These are phyloP conservation scores for Pyrgilauda ruficollis DNA, from an alignment of 2,113 vertebrate genomes.

Conservation along the genomic window DNA sequence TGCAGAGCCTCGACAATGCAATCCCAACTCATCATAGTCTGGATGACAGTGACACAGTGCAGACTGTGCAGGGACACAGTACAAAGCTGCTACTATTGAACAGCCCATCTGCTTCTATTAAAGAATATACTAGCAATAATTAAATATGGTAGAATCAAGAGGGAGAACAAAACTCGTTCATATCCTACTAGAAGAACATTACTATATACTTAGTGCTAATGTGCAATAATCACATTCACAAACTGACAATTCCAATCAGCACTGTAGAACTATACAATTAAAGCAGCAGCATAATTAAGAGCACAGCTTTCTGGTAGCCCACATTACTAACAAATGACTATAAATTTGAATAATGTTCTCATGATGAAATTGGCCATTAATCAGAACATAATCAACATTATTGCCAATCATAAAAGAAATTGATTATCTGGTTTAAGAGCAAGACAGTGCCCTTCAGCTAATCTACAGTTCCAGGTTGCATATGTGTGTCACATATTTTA, in stretches of 20 bases:
- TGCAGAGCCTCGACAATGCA: background rate
- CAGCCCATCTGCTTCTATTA: background rate
- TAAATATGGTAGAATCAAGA: constrained; percentile 24
- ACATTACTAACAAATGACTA: background rate
- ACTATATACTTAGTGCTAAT: constrained; percentile 3
- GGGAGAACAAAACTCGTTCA: background rate
- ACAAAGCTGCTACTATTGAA: background rate
- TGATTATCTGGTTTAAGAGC: background rate
- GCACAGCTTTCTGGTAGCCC: background rate
- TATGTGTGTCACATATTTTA: background rate
- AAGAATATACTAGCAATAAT: constrained; percentile 8
- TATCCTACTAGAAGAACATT: constrained; percentile 2
- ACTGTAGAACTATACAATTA: constrained; percentile 9
- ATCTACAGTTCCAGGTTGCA: background rate
- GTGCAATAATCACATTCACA: constrained; percentile 14
- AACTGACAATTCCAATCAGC: constrained; percentile 39
- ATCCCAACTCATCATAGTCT: background rate
- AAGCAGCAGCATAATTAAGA: constrained; percentile 33
- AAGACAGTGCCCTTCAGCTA: background rate
- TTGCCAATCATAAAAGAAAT: background rate
- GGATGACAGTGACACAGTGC: background rate
- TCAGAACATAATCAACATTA: constrained; percentile 16
- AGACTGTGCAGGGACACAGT: background rate
- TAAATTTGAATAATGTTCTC: constrained; percentile 10
- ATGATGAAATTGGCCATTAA: background rate